Conservation (phyloP, 2,113 vertebrate genomes). For the Nothoprocta perdicaria region DNA sequence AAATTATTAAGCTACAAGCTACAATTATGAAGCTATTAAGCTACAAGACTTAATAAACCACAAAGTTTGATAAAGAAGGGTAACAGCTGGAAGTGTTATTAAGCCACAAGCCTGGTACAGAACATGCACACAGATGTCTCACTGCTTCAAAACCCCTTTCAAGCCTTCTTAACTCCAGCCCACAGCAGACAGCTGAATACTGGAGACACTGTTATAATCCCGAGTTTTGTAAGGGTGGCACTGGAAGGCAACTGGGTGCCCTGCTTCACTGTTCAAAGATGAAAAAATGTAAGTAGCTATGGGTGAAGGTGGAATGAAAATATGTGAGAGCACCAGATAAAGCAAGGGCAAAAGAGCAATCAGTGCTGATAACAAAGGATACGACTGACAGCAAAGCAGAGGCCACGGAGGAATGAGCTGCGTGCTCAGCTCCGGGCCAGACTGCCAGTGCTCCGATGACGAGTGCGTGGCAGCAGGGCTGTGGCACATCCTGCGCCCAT, state of each 20-base stretch:
- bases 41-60: neutral
- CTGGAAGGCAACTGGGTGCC: neutral
- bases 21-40: neutral
- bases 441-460: neutral
- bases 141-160: neutral
- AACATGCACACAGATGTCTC: neutral
- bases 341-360: neutral
- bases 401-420: neutral
- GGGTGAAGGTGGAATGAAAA: neutral
- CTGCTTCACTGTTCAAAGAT: neutral
- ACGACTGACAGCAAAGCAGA: neutral
- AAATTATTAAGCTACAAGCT: neutral
- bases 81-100: too few species aligned
- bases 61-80: too few species aligned
- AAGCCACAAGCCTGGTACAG: neutral
- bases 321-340: neutral
- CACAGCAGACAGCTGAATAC: neutral
- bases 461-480: neutral
- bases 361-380: neutral
- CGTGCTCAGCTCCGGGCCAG: neutral
- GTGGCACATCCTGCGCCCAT: neutral
- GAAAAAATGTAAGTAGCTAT: neutral
- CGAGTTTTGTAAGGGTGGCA: neutral
- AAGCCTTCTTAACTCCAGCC: neutral
- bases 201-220: neutral